phyloP scores from a whole-genome alignment of 1,140 invertebrate species.

The Hetaerina americana region DNA sequence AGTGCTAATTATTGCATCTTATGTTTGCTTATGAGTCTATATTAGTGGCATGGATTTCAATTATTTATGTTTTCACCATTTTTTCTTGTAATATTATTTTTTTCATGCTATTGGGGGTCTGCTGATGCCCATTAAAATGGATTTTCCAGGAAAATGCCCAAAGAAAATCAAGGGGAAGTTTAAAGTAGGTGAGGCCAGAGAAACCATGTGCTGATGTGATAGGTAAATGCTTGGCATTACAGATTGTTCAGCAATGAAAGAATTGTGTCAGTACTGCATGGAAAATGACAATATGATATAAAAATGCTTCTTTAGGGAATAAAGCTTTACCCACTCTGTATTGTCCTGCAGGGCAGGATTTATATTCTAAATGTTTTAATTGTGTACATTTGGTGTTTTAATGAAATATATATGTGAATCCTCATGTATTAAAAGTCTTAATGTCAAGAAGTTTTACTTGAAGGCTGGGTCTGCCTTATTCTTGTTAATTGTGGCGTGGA shows the following conservation, averaged over 20 bases:
- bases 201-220: background rate
- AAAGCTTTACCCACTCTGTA: background rate
- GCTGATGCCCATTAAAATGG: background rate
- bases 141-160: background rate
- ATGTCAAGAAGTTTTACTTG: no score
- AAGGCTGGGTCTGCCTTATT: no score
- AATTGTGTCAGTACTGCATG: background rate
- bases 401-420: no score
- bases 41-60: background rate
- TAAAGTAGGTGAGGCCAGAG: background rate
- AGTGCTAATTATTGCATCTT: no score
- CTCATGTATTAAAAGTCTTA: no score
- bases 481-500: no score
- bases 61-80: background rate
- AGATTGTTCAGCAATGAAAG: background rate
- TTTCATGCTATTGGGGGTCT: background rate
- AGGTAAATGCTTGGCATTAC: background rate
- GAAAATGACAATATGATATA: background rate
- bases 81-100: background rate
- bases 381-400: no score
- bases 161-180: background rate
- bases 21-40: no score
- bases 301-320: background rate
- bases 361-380: background rate
- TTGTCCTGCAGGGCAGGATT: background rate